Base-by-base conservation (phyloP, 2,888 invertebrate species). In the Cataglyphis albicans region DNA sequence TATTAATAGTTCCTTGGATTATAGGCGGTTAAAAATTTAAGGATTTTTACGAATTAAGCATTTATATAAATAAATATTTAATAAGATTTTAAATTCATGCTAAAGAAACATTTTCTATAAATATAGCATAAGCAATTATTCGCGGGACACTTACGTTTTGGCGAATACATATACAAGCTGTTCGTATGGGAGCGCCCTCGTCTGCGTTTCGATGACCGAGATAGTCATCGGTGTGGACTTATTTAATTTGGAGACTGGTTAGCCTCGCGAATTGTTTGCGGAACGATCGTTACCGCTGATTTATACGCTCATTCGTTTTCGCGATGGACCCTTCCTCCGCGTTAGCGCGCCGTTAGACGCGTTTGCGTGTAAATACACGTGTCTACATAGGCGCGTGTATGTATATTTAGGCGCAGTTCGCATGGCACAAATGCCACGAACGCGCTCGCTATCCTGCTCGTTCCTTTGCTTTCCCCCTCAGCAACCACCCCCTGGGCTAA, bases 201-300 rank as follows among this genome's bases (percentile, higher is more conserved):
- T 15, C 3, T 32, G 64, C 12, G 21, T 76, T 68, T 68, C 67
- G 72, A 75, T 68, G n/a, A 64, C 70, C 63, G 38, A 81, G 90
- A 89, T 89, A 85, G 76, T 81, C 81, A 89, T 90, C 88, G 84
- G 87, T 78, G 86, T 81, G 86, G 86, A 88, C 90, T 90, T 90
- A 90, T 90, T 90, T 90, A 90, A 90, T 90, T 90, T 89, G 83
- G 82, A 83, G 82, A 88, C 90, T 83, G 82, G 86, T 83, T 80
- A 83, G 82, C 82, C 85, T 76, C 82, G 64, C 80, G 83, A 84
- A 84, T 81, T 86, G 88, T 87, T 87, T 90, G 90, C 90, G 74
- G 86, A 90, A 87, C 90, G 91, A 87, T 90, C 91, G 90, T 91
- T 91, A 89, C 86, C 67, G 78, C 82, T 90, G 91, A 91, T 91